Base-by-base conservation (phyloP, 1,140 invertebrate species). In the Thaumetopoea pityocampa region DNA sequence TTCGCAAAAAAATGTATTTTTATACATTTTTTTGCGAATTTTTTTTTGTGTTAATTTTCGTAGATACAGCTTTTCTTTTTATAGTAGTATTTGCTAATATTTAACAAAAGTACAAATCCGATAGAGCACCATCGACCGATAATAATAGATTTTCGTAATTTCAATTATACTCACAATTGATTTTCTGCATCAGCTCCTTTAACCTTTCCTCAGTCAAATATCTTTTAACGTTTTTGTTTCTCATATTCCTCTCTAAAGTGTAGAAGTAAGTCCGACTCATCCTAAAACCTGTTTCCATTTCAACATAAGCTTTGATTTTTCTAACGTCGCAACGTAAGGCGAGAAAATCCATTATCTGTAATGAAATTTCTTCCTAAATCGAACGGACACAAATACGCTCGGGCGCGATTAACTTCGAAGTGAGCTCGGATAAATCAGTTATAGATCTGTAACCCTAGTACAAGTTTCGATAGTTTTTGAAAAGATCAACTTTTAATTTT, bases 321-420 rank as follows among this genome's bases (percentile, higher is more conserved):
- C 20, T 33, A 1, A 43, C 12, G 4, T 57, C 43, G 9, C 56
- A 47, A 26, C 51, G 38, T n/a, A 61, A 22, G 16, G 45, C 29
- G 4, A 53, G 18, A 3, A 61, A 26, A 18, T 57, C 58, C 27
- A 53, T 45, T 9, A 61, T 47, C 58, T 61, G 24, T 8, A 48
- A 53, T 5, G n/a, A 17, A 33, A 26, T n/a, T n/a, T n/a, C n/a
- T n/a, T n/a, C n/a, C n/a, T n/a, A n/a, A n/a, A n/a, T n/a, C n/a
- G n/a, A n/a, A n/a, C n/a, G n/a, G n/a, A n/a, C n/a, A n/a, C n/a
- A n/a, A n/a, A n/a, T n/a, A n/a, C n/a, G n/a, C n/a, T n/a, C n/a
- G n/a, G n/a, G n/a, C n/a, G n/a, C n/a, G n/a, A n/a, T n/a, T n/a
- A n/a, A n/a, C n/a, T n/a, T n/a, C n/a, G n/a, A n/a, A n/a, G n/a